Evolutionary conservation across 2,797 vertebrate genomes (phyloP).

Genomic region (Glossophaga mutica): DNA sequence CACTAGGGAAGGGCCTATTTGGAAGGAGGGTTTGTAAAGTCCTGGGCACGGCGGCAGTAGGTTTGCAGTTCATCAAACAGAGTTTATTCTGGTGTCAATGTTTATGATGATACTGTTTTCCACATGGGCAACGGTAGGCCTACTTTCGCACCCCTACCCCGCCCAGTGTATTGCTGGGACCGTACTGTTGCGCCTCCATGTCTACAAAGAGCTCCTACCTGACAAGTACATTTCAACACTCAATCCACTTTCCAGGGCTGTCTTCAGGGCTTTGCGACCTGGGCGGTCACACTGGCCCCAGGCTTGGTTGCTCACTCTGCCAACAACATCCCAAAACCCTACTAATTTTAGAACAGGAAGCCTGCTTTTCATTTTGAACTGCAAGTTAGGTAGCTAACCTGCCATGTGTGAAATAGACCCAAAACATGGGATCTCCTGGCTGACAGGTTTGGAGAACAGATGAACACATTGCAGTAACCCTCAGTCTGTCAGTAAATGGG

Average conservation of each 20-base stretch:
- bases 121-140: background rate
- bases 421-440: background rate
- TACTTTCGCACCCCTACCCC: background rate
- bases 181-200: background rate
- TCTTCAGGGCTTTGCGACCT: background rate
- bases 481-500: background rate
- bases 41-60: background rate
- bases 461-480: background rate
- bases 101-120: background rate
- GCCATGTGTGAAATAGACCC: background rate
- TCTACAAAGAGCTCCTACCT: background rate
- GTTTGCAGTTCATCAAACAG: background rate
- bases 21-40: background rate
- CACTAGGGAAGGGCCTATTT: accelerated
- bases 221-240: background rate
- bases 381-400: background rate
- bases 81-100: background rate
- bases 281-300: background rate
- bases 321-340: background rate
- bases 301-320: background rate
- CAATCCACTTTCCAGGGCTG: background rate
- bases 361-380: background rate
- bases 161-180: background rate
- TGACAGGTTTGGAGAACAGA: background rate
- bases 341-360: background rate